Percentiles rank a stretch among this genome's conserved stretches.
These are phyloP conservation scores for Trichopoda pennipes DNA, from an alignment of 2,888 invertebrate genomes.

Conservation along the genomic window DNA sequence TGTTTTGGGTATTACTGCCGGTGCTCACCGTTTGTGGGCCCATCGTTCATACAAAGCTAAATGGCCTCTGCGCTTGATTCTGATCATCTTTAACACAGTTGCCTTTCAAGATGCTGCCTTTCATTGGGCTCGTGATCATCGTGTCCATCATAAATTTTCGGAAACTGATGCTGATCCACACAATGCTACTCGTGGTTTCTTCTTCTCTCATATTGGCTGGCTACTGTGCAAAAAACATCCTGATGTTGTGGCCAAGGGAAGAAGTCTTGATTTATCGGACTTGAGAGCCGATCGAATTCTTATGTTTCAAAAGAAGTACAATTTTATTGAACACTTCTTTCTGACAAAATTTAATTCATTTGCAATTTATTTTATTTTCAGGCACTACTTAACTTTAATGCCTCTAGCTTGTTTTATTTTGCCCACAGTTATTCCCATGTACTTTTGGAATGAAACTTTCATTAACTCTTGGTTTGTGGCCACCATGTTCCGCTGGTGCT, in stretches of 20 bases:
- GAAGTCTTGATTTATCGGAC: slow-evolving; percentile 92
- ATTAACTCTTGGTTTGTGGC: slow-evolving; percentile 85
- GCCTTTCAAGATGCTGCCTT: slow-evolving; percentile 92
- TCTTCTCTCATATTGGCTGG: slow-evolving; percentile 98
- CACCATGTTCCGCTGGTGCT: slow-evolving; percentile 88
- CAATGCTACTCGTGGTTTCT: slow-evolving; percentile 95
- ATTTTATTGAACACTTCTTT: not conserved
- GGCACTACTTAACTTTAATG: slow-evolving; percentile 88
- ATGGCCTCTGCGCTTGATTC: slow-evolving; percentile 90
- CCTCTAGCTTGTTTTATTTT: slow-evolving; percentile 88
- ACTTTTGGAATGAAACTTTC: slow-evolving; percentile 88
- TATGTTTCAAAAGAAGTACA: slow-evolving; percentile 91
- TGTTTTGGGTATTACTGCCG: slow-evolving; percentile 96
- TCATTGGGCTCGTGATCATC: slow-evolving; percentile 90
- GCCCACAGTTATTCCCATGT: slow-evolving; percentile 88
- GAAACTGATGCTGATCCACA: slow-evolving; percentile 97
- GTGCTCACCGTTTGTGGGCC: slow-evolving; percentile 97
- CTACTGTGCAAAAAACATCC: slow-evolving; percentile 94
- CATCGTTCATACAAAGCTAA: slow-evolving; percentile 97
- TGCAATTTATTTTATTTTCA: slow-evolving; percentile 76
- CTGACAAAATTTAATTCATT: not conserved
- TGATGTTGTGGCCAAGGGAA: slow-evolving; percentile 91
- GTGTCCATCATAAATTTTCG: slow-evolving; percentile 95
- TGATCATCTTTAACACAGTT: slow-evolving; percentile 91
- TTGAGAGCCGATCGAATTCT: slow-evolving; percentile 90